Evolutionary conservation across 2,113 vertebrate genomes (phyloP), one percentile per base, ranked within the genome.

Genomic region (Colinus virginianus): DNA sequence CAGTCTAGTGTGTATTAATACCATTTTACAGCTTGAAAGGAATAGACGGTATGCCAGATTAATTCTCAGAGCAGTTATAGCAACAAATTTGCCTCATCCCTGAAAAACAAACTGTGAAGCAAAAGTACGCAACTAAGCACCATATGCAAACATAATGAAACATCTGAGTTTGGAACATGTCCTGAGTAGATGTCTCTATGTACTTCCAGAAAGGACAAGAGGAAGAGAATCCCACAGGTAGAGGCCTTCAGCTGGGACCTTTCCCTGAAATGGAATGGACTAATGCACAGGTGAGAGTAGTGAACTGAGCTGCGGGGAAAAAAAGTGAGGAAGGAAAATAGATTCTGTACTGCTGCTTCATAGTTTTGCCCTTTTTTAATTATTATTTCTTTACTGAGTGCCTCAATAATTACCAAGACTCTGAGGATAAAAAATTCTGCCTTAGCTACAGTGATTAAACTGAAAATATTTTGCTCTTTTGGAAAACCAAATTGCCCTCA

Each of bases 201-300:
- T 96, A 92, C 78, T 94, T 95, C 94, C 95, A 94, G 95, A 96
- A 94, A 96, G 94, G 95, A 87, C 95, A 96, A 95, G 95, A 94
- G 94, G 94, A 96, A 96, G 96, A 95, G 90, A 95, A 96, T 94
- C 95, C 92, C 78, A 95, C 94, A 96, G 96, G 96, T 95, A 96
- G 90, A 96, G 94, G 95, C 96, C 96, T 96, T 77, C 96, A 95
- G 82, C 92, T 96, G 96, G 95, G 94, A 92, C 95, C 93, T 93
- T 95, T 95, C 93, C 93, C 94, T 96, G 94, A 93, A 96, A 95
- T 96, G 95, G 94, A 94, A 96, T 95, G 93, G 96, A 95, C 94
- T 96, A 96, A 93, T 92, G 23, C 94, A 95, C 91, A 94, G 94
- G 91, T 96, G 93, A 95, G 91, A 92, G 94, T 93, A 94, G 93